phyloP scores from a whole-genome alignment of 2,113 vertebrate species.

The Melanotaenia duboulayi region DNA sequence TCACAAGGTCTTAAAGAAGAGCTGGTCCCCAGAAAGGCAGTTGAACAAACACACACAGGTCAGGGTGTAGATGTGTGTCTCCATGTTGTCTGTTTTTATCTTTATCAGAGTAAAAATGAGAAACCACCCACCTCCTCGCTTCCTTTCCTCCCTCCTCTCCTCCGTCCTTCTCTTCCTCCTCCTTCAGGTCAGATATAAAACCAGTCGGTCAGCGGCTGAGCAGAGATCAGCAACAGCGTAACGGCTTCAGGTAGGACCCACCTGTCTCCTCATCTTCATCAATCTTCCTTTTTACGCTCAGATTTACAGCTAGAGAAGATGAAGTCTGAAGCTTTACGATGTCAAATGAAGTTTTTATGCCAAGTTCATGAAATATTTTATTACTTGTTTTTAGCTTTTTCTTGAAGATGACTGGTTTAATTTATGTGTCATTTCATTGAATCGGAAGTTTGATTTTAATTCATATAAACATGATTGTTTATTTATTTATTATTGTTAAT shows the following conservation, averaged over 20 bases:
- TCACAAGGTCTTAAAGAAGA: background rate
- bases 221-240: constrained; percentile 11
- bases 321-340: too few species aligned
- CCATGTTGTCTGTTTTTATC: constrained; percentile 52
- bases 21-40: constrained; percentile 1
- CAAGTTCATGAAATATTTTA: too few species aligned
- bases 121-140: constrained; percentile 14
- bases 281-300: background rate
- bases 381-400: background rate
- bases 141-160: constrained; percentile 5
- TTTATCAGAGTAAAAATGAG: constrained; percentile 46
- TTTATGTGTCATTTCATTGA: background rate
- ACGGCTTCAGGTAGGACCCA: constrained; percentile 46
- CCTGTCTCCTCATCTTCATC: background rate
- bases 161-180: background rate
- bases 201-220: constrained; percentile 7
- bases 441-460: background rate
- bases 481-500: too few species aligned
- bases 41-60: constrained; percentile 20
- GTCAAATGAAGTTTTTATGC: too few species aligned
- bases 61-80: constrained; percentile 35
- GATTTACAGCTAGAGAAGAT: too few species aligned
- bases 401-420: background rate
- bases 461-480: too few species aligned
- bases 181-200: constrained; percentile 33